Evolutionary conservation across 2,113 vertebrate genomes (phyloP).

Genomic region (Larimichthys crocea): DNA sequence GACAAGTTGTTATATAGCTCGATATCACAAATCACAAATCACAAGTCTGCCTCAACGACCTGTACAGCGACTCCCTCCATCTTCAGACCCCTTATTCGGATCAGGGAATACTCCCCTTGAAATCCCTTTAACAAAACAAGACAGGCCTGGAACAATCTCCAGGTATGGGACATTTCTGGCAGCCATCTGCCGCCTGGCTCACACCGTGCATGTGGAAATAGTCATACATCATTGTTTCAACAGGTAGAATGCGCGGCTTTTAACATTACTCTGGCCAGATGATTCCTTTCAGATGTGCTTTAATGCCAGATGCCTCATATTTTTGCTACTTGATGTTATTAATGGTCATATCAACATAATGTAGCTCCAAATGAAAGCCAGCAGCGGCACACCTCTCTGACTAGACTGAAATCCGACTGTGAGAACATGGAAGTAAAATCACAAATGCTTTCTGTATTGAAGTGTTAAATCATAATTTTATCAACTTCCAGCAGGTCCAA

Average conservation of each 20-base stretch:
- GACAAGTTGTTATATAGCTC: not conserved
- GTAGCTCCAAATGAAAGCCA: not conserved
- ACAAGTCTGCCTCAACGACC: not conserved
- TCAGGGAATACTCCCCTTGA: not conserved
- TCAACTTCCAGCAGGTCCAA: slow-evolving; percentile 3
- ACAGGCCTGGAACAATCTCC: slow-evolving; percentile 20
- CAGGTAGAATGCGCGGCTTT: not conserved
- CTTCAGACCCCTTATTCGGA: not conserved
- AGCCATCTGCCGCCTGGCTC: slow-evolving; percentile 21
- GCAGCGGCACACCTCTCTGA: not conserved
- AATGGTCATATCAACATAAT: not conserved
- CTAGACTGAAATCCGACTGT: not conserved
- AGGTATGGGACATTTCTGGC: slow-evolving; percentile 33
- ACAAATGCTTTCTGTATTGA: not conserved
- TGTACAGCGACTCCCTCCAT: not conserved
- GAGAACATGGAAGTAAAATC: not conserved
- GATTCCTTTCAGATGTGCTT: slow-evolving; percentile 2
- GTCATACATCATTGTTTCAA: slow-evolving; percentile 4
- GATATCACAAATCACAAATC: not conserved
- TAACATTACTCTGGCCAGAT: not conserved
- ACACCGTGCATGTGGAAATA: slow-evolving; percentile 9
- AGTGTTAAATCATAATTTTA: slow-evolving; percentile 13
- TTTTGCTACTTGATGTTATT: not conserved
- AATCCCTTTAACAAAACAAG: not conserved
- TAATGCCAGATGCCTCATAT: slow-evolving; percentile 6